phyloP scores from a whole-genome alignment of 2,113 vertebrate genomes.

The Strix aluco region DNA sequence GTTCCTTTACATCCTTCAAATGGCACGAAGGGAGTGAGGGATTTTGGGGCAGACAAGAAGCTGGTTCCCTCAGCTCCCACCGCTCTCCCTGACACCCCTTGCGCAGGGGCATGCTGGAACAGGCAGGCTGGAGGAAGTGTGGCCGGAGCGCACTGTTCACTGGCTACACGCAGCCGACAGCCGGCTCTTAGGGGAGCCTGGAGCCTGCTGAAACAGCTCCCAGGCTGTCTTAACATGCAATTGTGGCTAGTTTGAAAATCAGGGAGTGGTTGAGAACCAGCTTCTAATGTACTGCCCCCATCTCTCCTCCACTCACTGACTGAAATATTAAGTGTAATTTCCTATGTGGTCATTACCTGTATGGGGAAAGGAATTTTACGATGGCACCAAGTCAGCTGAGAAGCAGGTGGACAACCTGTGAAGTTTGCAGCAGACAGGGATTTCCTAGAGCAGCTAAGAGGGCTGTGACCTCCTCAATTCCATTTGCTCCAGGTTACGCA shows the following conservation, averaged over 20 bases:
- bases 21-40: background rate
- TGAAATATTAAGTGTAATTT: background rate
- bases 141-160: background rate
- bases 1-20: background rate
- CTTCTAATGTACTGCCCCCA: background rate
- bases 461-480: background rate
- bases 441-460: background rate
- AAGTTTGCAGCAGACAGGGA: background rate
- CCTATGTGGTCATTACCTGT: background rate
- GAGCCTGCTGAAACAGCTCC: slow-evolving; percentile 45
- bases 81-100: background rate
- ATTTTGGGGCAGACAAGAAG: background rate
- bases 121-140: background rate
- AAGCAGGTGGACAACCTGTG: background rate
- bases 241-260: background rate
- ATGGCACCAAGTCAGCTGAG: background rate
- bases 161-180: background rate
- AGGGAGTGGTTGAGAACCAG: slow-evolving; percentile 21
- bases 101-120: background rate
- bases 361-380: background rate
- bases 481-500: rapidly evolving
- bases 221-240: background rate
- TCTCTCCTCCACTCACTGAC: background rate
- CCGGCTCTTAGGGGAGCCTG: background rate
- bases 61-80: background rate